phyloP scores from a whole-genome alignment of 2,888 invertebrate genomes.

The Cantharis rustica region DNA sequence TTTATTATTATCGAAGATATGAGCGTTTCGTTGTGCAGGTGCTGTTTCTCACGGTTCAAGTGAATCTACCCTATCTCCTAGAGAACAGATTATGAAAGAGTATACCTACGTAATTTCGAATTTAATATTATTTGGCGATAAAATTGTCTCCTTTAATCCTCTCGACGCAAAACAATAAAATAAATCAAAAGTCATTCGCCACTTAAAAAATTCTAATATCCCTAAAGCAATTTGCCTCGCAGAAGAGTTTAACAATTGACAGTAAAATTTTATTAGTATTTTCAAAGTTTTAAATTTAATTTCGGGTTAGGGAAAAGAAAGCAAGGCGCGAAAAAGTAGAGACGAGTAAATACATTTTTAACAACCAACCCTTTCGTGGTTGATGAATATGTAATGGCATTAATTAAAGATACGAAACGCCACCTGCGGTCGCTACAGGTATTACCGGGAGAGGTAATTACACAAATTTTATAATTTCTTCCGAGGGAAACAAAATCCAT shows the following conservation, averaged over 20 bases:
- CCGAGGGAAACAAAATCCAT: slow-evolving; percentile 42
- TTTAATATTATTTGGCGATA: slow-evolving; percentile 20
- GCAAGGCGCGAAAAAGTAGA: slow-evolving; percentile 28
- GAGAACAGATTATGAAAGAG: slow-evolving; percentile 27
- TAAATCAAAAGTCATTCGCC: neutral
- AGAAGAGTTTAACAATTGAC: neutral
- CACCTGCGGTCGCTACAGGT: slow-evolving; percentile 55
- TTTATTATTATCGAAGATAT: slow-evolving; percentile 33
- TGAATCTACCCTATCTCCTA: slow-evolving; percentile 35
- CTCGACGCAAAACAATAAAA: neutral
- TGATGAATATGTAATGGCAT: slow-evolving; percentile 58
- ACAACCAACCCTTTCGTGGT: slow-evolving; percentile 35
- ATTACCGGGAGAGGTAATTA: slow-evolving; percentile 52
- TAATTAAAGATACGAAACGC: slow-evolving; percentile 55
- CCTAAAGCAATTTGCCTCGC: neutral
- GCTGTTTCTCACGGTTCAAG: slow-evolving; percentile 45
- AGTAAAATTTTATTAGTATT: neutral
- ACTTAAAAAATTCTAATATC: neutral
- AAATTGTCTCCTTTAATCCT: neutral
- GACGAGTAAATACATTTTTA: slow-evolving; percentile 26
- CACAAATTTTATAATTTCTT: slow-evolving; percentile 55
- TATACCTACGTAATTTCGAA: slow-evolving; percentile 17
- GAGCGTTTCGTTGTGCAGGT: slow-evolving; percentile 42
- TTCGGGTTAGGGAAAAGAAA: neutral
- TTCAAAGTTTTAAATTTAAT: neutral